Conservation (phyloP, 1,140 invertebrate species). For the Orius insidiosus region DNA sequence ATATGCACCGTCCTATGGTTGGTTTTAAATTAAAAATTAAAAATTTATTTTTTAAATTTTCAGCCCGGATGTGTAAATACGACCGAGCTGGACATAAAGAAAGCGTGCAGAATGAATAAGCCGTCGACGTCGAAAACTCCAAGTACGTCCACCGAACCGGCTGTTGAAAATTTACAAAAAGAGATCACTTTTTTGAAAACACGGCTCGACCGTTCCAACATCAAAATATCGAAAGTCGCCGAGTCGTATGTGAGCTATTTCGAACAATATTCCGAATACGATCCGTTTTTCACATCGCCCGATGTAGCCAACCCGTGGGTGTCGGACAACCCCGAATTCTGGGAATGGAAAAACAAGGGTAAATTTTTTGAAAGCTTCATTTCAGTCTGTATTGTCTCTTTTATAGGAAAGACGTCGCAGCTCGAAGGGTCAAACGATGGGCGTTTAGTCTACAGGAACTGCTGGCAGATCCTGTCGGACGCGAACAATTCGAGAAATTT, state of each 20-base stretch:
- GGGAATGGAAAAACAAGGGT: slow-evolving; percentile 89
- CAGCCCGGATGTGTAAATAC: slow-evolving; percentile 97
- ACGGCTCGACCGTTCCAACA: slow-evolving; percentile 72
- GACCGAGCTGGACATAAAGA: slow-evolving; percentile 95
- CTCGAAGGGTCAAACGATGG: slow-evolving; percentile 85
- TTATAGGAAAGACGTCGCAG: slow-evolving; percentile 69
- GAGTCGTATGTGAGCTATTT: slow-evolving; percentile 90
- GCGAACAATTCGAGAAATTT: slow-evolving; percentile 90
- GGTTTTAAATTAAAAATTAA: slow-evolving; percentile 23
- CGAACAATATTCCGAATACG: slow-evolving; percentile 93
- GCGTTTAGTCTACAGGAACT: slow-evolving; percentile 90
- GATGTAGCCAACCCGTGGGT: slow-evolving; percentile 96
- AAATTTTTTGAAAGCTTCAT: slow-evolving; percentile 4
- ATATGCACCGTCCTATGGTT: slow-evolving; percentile 94
- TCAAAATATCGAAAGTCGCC: slow-evolving; percentile 91
- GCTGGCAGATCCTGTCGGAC: slow-evolving; percentile 82
- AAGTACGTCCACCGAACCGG: slow-evolving; percentile 32
- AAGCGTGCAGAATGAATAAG: slow-evolving; percentile 75
- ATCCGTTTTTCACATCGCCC: slow-evolving; percentile 73
- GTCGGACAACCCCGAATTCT: slow-evolving; percentile 85
- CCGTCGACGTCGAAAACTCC: slow-evolving; percentile 37
- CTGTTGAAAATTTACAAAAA: slow-evolving; percentile 36
- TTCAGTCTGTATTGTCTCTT: background rate
- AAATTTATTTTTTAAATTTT: background rate
- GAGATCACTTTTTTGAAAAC: slow-evolving; percentile 49